Evolutionary conservation across 2,113 vertebrate species (phyloP), one percentile per base, ranked within the genome.

Genomic region (Miniopterus natalensis): DNA sequence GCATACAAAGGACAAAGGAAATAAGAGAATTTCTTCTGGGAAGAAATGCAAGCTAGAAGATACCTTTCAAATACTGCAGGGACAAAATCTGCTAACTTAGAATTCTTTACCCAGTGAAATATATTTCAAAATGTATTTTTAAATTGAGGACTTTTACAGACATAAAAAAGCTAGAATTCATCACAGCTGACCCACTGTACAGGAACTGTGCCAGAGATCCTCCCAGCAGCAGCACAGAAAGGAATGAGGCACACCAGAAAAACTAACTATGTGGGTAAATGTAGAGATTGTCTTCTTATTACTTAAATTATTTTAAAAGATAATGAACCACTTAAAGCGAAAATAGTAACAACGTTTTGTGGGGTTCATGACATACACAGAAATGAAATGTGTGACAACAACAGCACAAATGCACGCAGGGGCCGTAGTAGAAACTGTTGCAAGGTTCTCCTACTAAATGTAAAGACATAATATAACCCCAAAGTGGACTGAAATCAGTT

Each of bases 381-480:
- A 17, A 36, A 4, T 27, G 18, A 92, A 12, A 20, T 2, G 5
- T 23, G 17, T 21, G 25, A 8, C 4, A 2, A 5, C 20, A 5
- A 1, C 0, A 2, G 18, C 27, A n/a, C 25, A 11, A 1, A 29
- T 1, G 14, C 42, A 17, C 27, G 42, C 2, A 20, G 6, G 18
- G 21, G n/a, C n/a, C 59, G 1, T 2, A 36, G 45, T 25, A 31
- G 53, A 23, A 23, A 40, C 8, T 6, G 40, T 3, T n/a, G 40
- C 31, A 3, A 51, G 8, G 13, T 0, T 1, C 71, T 68, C 0
- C 11, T 2, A 0, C 20, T 5, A 5, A 9, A 2, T 1, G 27
- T 7, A n/a, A 14, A 6, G 40, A 29, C 1, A 1, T 1, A 0
- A 5, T 5, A 3, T 2, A 2, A 15, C 25, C 13, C 7, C 6